These are phyloP conservation scores for Ectemnius continuus DNA, from an alignment of 2,888 invertebrate genomes.

Conservation along the genomic window DNA sequence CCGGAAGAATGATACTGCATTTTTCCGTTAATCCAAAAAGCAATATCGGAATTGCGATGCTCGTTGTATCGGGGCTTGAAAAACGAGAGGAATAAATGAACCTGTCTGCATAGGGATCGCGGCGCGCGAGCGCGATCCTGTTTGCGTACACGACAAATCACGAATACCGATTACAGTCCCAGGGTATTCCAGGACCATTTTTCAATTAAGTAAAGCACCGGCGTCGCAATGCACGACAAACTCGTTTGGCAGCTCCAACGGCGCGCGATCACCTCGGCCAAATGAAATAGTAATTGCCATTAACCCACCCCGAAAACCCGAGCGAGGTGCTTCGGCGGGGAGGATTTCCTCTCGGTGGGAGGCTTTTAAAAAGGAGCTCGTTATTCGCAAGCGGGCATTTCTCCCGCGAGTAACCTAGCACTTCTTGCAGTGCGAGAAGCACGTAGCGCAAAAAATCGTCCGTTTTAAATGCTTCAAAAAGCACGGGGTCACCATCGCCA, in stretches of 20 bases:
- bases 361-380: too few relatives aligned
- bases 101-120: slow-evolving; percentile 16
- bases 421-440: too few relatives aligned
- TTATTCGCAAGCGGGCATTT: too few relatives aligned
- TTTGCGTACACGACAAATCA: slow-evolving; percentile 19
- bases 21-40: slow-evolving; percentile 34
- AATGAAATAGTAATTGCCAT: not conserved
- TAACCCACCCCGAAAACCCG: not conserved
- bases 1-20: slow-evolving; percentile 21
- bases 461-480: too few relatives aligned
- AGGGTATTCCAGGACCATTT: slow-evolving; percentile 12
- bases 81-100: slow-evolving; percentile 31
- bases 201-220: slow-evolving; percentile 14
- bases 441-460: too few relatives aligned
- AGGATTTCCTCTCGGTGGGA: too few relatives aligned
- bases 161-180: slow-evolving; percentile 10
- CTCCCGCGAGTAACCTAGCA: too few relatives aligned
- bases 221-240: slow-evolving; percentile 2
- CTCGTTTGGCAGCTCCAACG: not conserved
- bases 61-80: slow-evolving; percentile 10
- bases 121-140: not conserved
- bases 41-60: slow-evolving; percentile 29
- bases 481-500: not conserved
- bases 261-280: not conserved
- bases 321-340: too few relatives aligned